phyloP scores from a whole-genome alignment of 2,888 invertebrate genomes.

The Dicyrtomina minuta region DNA sequence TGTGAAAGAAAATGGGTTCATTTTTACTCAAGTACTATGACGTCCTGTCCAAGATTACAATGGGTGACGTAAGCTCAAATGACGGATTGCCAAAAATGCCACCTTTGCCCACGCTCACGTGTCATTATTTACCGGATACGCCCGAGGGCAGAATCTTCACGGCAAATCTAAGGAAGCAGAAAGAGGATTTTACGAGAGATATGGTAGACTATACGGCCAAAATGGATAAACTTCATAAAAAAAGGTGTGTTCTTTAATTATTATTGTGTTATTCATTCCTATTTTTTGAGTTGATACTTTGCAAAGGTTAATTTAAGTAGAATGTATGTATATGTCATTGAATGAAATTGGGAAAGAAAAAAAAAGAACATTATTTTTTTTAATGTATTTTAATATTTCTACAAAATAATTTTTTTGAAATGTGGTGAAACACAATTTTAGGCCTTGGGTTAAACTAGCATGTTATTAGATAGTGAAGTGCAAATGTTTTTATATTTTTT shows the following conservation, averaged over 20 bases:
- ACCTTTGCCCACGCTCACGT: conserved; percentile 30
- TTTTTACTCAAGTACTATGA: conserved; percentile 28
- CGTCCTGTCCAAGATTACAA: conserved; percentile 28
- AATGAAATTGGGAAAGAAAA: too few relatives aligned
- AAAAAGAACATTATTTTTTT: too few relatives aligned
- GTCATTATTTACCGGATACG: conserved; percentile 19
- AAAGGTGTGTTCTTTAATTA: conserved; percentile 8
- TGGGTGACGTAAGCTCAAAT: conserved; percentile 13
- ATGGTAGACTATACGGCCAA: conserved; percentile 28
- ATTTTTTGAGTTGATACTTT: too few relatives aligned
- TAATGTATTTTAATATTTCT: too few relatives aligned
- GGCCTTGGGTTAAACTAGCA: too few relatives aligned
- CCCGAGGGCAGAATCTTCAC: conserved; percentile 22
- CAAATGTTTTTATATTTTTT: too few relatives aligned
- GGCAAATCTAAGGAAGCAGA: conserved; percentile 29
- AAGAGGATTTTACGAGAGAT: conserved; percentile 30
- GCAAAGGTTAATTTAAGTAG: too few relatives aligned
- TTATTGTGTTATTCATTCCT: not conserved
- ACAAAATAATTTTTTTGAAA: too few relatives aligned
- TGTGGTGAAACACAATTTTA: too few relatives aligned
- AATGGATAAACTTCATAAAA: conserved; percentile 31
- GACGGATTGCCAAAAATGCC: conserved; percentile 32
- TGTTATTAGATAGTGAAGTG: too few relatives aligned
- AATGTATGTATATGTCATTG: too few relatives aligned
- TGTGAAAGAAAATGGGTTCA: conserved; percentile 26